Evolutionary conservation across 1,140 invertebrate species (phyloP).

Genomic region (Hycleus phaleratus): DNA sequence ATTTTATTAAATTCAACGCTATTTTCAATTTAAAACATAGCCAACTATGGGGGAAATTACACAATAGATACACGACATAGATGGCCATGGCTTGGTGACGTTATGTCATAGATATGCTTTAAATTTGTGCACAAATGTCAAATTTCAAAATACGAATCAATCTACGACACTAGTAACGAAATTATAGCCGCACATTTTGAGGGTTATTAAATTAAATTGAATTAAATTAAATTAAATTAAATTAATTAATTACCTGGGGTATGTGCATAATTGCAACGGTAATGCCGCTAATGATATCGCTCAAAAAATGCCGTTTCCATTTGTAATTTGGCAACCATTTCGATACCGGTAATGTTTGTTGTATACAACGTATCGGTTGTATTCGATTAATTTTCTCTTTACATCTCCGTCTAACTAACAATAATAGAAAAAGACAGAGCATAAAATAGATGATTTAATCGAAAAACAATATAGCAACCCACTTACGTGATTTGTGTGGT

Average conservation of each 20-base stretch:
- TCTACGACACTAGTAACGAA: no score
- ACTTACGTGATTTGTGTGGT: conserved; percentile 27
- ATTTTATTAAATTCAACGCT: no score
- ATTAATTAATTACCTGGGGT: conserved; percentile 51
- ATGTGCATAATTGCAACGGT: conserved; percentile 75
- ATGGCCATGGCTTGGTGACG: no score
- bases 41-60: no score
- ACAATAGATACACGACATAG: no score
- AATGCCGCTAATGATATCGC: conserved; percentile 53
- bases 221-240: no score
- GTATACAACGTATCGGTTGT: conserved; percentile 29
- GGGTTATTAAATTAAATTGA: no score
- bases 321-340: conserved; percentile 50
- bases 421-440: neutral
- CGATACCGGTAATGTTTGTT: conserved; percentile 44
- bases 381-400: conserved; percentile 31
- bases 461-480: neutral
- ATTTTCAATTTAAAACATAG: no score
- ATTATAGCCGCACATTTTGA: neutral
- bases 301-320: conserved; percentile 45
- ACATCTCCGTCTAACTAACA: conserved; percentile 29
- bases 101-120: no score
- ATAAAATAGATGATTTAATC: no score
- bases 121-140: no score
- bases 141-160: no score